Conservation (phyloP, 2,113 vertebrate species). For the Chionis minor region DNA sequence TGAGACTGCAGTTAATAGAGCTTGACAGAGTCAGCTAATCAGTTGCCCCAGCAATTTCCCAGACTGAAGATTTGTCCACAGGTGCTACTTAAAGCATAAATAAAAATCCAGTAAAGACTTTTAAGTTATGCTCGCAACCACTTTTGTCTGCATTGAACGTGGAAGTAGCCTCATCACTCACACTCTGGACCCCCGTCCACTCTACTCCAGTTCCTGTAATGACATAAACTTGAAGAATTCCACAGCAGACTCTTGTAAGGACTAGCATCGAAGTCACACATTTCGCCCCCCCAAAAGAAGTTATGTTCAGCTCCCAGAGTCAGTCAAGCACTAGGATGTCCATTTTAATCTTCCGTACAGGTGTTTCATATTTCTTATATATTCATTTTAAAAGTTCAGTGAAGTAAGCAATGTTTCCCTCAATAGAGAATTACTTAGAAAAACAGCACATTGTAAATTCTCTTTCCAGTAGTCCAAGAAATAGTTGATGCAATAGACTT, state of each 20-base stretch:
- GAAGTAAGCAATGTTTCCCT: neutral
- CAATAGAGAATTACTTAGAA: neutral
- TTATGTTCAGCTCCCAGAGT: neutral
- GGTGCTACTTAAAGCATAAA: neutral
- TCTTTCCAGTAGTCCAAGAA: neutral
- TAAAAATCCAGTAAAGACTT: neutral
- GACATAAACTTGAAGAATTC: neutral
- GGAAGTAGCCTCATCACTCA: neutral
- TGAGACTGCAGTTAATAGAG: neutral
- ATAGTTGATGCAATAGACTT: neutral
- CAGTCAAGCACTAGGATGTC: neutral
- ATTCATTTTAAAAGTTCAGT: neutral
- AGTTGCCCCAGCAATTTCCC: neutral
- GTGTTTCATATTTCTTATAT: conserved; percentile 36
- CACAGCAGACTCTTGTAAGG: neutral
- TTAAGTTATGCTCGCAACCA: neutral
- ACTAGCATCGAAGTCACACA: neutral
- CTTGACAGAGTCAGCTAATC: neutral
- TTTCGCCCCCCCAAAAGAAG: neutral
- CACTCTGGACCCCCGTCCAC: neutral
- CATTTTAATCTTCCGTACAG: conserved; percentile 8
- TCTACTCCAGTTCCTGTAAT: neutral
- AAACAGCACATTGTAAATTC: conserved; percentile 10
- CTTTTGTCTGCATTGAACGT: neutral
- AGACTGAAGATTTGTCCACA: neutral